Base-by-base conservation (phyloP, 2,113 vertebrate species). In the Erythrocercus mccallii region DNA sequence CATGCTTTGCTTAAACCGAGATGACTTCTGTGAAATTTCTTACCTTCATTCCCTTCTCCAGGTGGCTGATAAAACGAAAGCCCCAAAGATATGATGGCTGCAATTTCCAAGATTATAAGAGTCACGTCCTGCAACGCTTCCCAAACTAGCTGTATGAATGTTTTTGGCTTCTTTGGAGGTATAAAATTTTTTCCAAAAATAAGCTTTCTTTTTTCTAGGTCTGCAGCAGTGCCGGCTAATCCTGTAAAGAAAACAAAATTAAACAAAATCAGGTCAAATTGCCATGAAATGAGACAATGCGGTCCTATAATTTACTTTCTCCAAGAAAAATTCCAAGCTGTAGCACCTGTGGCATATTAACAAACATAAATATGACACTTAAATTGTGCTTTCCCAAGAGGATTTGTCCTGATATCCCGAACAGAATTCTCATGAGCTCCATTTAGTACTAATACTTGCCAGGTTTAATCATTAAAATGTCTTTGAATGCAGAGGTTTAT, bases 101-200 rank as follows among this genome's bases (percentile, higher is more conserved):
- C 99, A 5, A 99, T 97, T 98, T 99, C 99, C 97, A 99, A 98
- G 97, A 99, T 99, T 94, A 99, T 99, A 81, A 99, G 99, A 31
- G 99, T 99, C 96, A 99, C 99, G 6, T 99, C 99, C 97, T 99
- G 99, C 95, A 99, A 98, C 0, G 99, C 99, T 97, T 99, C 99
- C 99, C 99, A 99, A 84, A 99, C 99, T 92, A 99, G 98, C 97
- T 99, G 99, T 97, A 99, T 97, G 98, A 99, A 99, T 91, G 99
- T 99, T 99, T 99, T 99, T 99, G 99, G 99, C 99, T 99, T 99
- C 98, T 99, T 99, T 98, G 99, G 99, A 99, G 99, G 99, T 99
- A 99, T 99, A 98, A 99, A 98, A 98, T 99, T 99, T 98, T 97
- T 96, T 96, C 99, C 99, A 97, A 98, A 99, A 97, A 99, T 96